phyloP scores from a whole-genome alignment of 2,797 vertebrate genomes.

The Myotis myotis region DNA sequence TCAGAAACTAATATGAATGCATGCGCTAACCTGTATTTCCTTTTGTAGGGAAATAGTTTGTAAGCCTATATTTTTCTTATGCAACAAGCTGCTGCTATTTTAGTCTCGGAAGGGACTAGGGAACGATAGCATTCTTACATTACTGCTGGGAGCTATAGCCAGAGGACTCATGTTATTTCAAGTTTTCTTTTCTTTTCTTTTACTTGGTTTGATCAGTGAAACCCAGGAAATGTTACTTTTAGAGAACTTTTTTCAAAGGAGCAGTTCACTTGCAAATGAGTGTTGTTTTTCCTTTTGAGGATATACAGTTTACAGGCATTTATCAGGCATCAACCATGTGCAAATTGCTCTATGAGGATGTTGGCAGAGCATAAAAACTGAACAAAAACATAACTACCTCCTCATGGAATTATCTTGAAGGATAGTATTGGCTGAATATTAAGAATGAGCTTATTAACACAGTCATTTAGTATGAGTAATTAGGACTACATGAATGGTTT shows the following conservation, averaged over 20 bases:
- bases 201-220: constrained; percentile 15
- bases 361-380: neutral
- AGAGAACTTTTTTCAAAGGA: neutral
- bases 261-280: neutral
- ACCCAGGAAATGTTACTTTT: constrained; percentile 10
- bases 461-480: neutral
- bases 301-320: neutral
- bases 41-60: constrained; percentile 68
- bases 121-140: neutral
- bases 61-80: constrained; percentile 57
- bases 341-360: neutral
- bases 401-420: neutral
- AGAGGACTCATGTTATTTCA: neutral
- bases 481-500: neutral
- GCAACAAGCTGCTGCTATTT: constrained; percentile 5
- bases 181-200: neutral
- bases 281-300: neutral
- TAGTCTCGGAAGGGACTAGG: neutral
- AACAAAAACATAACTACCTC: neutral
- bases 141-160: neutral
- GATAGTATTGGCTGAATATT: neutral
- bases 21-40: constrained; percentile 67
- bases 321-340: neutral
- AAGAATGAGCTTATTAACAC: constrained; percentile 5
- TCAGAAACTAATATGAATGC: constrained; percentile 75